Evolutionary conservation across 64 coral and sea anemone species (phyloP), one percentile per base, ranked within the genome.

Genomic region (Montipora cactus): DNA sequence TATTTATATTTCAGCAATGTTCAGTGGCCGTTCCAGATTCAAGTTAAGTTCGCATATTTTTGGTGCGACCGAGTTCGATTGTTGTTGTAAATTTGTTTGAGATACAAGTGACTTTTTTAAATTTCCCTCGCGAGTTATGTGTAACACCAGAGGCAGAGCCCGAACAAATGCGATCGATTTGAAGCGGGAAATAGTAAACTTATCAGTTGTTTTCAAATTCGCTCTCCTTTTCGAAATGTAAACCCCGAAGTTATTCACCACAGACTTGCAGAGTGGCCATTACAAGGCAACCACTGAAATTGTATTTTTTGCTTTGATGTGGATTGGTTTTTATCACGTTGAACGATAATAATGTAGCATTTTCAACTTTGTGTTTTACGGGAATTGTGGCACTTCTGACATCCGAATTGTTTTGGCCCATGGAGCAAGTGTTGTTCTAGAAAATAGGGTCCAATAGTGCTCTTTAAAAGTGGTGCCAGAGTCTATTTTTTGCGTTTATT

Each of bases 91-190:
- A 86, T 11, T 20, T 86, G 64, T 86, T 7, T 19, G 66, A 67
- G 9, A 50, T 23, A 44, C 7, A 45, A 16, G 53, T 89, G 89
- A 92, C 70, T 94, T 94, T 97, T 64, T 97, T 95, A 94, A 97
- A 97, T 97, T 97, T 97, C 96, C 96, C 96, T 95, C 96, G 93
- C 89, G 77, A 44, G 44, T 59, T 80, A 80, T 81, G 75, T 66
- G 47, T 59, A 18, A 67, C 23, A 16, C 12, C 10, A 21, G 18
- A 7, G 20, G 20, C 19, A 37, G 12, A 67, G 50, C 14, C 11
- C 78, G 19, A 72, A 72, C 37, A 47, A 84, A 46, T 74, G 59
- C 71, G 2, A 84, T 77, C n/a, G 23, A 88, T 28, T 45, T 19
- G 21, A 81, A 90, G 67, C 72, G 22, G 62, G 52, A 68, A 66